Evolutionary conservation across 1,140 invertebrate genomes (phyloP).

Genomic region (Drosophila serrata): DNA sequence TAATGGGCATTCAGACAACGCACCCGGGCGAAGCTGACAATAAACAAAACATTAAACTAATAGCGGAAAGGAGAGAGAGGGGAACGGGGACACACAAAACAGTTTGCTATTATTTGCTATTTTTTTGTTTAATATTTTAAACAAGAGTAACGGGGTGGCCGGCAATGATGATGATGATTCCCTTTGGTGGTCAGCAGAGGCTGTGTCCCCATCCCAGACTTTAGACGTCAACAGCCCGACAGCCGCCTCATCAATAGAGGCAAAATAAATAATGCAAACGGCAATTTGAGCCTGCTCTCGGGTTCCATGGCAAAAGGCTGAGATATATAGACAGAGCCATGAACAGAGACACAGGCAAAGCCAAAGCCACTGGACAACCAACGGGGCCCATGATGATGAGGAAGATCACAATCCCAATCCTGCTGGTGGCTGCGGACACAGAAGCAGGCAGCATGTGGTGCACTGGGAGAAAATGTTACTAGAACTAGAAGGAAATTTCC

Average conservation of each 20-base stretch:
- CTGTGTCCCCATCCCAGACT: constrained; percentile 14
- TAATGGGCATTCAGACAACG: constrained; percentile 79
- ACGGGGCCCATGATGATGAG: constrained; percentile 29
- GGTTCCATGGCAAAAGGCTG: constrained; percentile 25
- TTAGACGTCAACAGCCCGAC: constrained; percentile 46
- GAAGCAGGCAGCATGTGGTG: constrained; percentile 22
- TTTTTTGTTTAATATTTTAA: constrained; percentile 72
- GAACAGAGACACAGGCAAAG: constrained; percentile 19
- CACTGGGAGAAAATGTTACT: constrained; percentile 1
- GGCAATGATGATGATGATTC: constrained; percentile 13
- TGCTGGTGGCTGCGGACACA: constrained; percentile 24
- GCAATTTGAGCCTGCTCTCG: constrained; percentile 72
- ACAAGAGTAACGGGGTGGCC: constrained; percentile 65
- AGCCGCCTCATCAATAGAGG: constrained; percentile 76
- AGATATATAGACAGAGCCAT: constrained; percentile 4
- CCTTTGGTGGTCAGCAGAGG: constrained; percentile 28
- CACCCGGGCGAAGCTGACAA: constrained; percentile 67
- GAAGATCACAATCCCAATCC: constrained; percentile 48
- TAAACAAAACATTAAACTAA: constrained; percentile 84
- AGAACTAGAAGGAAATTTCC: not conserved
- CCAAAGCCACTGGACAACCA: constrained; percentile 19
- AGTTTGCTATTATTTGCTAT: constrained; percentile 30
- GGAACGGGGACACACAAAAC: constrained; percentile 7
- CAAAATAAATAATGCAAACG: constrained; percentile 84
- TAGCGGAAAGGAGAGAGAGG: constrained; percentile 57